phyloP scores from a whole-genome alignment of 2,888 invertebrate species.

The Apodemia mormo region DNA sequence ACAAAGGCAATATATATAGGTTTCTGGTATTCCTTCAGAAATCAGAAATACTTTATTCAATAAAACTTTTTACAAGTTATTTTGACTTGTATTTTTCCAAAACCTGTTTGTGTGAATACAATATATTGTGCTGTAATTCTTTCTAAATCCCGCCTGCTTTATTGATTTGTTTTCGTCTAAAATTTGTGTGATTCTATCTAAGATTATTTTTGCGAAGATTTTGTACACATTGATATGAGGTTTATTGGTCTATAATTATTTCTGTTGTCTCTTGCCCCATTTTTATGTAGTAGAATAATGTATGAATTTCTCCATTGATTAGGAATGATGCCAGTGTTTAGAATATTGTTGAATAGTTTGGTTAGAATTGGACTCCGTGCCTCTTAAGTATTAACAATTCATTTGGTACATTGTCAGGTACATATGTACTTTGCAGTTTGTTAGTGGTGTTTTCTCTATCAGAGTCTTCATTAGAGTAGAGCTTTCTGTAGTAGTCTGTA shows the following conservation, averaged over 20 bases:
- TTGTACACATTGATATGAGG: slow-evolving; percentile 23
- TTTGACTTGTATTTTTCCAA: too few species aligned
- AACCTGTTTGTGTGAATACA: slow-evolving; percentile 31
- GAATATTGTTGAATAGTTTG: slow-evolving; percentile 33
- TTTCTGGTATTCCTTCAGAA: too few species aligned
- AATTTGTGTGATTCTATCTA: too few species aligned
- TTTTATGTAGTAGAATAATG: slow-evolving; percentile 35
- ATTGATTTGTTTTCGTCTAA: slow-evolving; percentile 20
- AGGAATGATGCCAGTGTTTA: slow-evolving; percentile 27
- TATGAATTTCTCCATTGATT: slow-evolving; percentile 26
- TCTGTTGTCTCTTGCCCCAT: slow-evolving; percentile 28
- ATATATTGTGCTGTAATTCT: slow-evolving; percentile 28
- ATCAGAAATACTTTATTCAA: too few species aligned
- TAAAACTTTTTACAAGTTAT: too few species aligned
- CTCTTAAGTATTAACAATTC: too few species aligned
- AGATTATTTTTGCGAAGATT: slow-evolving; percentile 1
- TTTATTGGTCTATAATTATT: not conserved
- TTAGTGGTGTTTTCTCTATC: too few species aligned
- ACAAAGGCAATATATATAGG: too few species aligned
- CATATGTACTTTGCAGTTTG: too few species aligned
- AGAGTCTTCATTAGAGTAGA: slow-evolving; percentile 10
- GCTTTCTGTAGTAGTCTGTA: slow-evolving; percentile 18
- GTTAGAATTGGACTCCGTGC: slow-evolving; percentile 27
- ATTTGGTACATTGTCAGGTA: slow-evolving; percentile 10
- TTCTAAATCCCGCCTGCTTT: too few species aligned